phyloP scores from a whole-genome alignment of 2,113 vertebrate genomes.

The Struthio camelus region DNA sequence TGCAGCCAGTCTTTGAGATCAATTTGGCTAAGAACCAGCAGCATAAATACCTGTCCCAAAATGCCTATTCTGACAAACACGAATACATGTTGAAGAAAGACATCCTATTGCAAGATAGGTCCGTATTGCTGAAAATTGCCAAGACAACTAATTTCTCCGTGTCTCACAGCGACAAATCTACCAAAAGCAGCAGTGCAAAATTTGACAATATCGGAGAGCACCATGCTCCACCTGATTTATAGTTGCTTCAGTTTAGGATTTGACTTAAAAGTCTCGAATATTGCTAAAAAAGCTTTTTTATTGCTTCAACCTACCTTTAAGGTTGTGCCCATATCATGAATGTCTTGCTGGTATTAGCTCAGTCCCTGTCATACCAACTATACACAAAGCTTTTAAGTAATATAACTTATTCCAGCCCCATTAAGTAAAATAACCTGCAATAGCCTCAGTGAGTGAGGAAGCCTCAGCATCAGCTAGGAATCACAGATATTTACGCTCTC shows the following conservation, averaged over 20 bases:
- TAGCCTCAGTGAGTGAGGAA: not conserved
- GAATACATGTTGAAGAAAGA: not conserved
- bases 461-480: not conserved
- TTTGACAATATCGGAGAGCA: not conserved
- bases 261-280: not conserved
- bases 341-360: not conserved
- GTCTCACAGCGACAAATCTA: not conserved
- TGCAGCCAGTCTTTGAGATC: not conserved
- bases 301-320: not conserved
- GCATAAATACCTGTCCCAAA: not conserved
- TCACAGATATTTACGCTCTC: accelerated
- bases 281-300: not conserved
- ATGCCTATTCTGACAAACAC: not conserved
- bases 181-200: not conserved
- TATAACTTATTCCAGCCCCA: not conserved
- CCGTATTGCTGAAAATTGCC: not conserved
- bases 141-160: not conserved
- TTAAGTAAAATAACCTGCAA: not conserved
- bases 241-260: not conserved
- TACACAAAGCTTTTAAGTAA: not conserved
- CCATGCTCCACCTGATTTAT: not conserved
- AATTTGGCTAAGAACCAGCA: constrained; percentile 2
- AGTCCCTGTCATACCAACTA: not conserved
- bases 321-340: not conserved
- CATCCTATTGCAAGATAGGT: not conserved